These are phyloP conservation scores for Drosophila funebris DNA, from an alignment of 1,140 invertebrate genomes.

Conservation along the genomic window DNA sequence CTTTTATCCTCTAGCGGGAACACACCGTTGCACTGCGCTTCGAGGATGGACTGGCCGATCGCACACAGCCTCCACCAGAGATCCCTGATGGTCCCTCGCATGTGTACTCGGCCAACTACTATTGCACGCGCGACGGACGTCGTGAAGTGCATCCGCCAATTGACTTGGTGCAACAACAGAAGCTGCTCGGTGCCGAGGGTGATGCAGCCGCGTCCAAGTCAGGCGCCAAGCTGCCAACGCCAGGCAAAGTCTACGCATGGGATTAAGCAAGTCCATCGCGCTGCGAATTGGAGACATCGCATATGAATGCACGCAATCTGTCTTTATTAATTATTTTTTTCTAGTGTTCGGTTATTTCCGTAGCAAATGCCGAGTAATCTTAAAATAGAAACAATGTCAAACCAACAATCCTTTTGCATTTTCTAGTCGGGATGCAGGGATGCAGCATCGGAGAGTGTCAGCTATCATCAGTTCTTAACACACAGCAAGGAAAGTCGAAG, in stretches of 20 bases:
- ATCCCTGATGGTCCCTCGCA: slow-evolving; percentile 90
- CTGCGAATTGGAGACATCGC: neutral
- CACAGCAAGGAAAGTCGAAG: too few species aligned
- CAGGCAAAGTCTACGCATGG: slow-evolving; percentile 85
- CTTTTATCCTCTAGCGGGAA: slow-evolving; percentile 84
- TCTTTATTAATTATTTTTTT: slow-evolving; percentile 12
- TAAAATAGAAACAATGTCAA: slow-evolving; percentile 55
- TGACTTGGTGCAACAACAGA: slow-evolving; percentile 84
- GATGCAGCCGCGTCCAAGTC: slow-evolving; percentile 35
- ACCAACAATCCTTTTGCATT: neutral
- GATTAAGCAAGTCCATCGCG: slow-evolving; percentile 78
- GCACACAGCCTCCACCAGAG: slow-evolving; percentile 90
- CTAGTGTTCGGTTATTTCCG: neutral
- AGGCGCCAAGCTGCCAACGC: slow-evolving; percentile 83
- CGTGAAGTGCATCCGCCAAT: slow-evolving; percentile 89
- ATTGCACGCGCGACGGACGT: slow-evolving; percentile 90
- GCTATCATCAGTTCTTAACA: too few species aligned
- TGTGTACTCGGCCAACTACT: slow-evolving; percentile 90
- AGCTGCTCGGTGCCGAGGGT: slow-evolving; percentile 42
- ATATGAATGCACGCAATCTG: slow-evolving; percentile 8
- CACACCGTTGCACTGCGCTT: slow-evolving; percentile 87
- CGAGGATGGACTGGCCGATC: slow-evolving; percentile 86
- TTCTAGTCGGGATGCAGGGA: neutral
- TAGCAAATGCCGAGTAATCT: slow-evolving; percentile 8
- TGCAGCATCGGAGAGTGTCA: too few species aligned